Percentiles rank a stretch among this genome's conserved stretches.
Evolutionary conservation across 2,888 invertebrate species (phyloP).

Genomic region (Drosophila bunnanda): DNA sequence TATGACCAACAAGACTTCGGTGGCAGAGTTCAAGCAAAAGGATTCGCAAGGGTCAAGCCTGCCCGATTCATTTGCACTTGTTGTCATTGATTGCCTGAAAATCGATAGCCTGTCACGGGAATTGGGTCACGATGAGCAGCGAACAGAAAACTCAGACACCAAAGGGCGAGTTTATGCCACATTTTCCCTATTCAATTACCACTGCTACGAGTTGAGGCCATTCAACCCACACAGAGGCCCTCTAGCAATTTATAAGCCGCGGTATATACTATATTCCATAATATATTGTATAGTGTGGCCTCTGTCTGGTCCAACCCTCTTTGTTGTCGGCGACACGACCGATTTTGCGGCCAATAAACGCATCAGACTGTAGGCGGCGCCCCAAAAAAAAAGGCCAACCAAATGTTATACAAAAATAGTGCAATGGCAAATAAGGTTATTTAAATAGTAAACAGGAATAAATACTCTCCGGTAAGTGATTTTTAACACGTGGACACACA

Average conservation of each 20-base stretch:
- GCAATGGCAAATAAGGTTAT: background rate
- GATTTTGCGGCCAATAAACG: constrained; percentile 31
- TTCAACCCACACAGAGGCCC: constrained; percentile 27
- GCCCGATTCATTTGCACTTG: constrained; percentile 23
- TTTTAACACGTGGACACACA: no score
- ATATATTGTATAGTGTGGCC: background rate
- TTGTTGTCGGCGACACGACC: constrained; percentile 24
- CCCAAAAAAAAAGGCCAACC: background rate
- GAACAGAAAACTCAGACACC: constrained; percentile 16
- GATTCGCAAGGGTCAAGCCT: constrained; percentile 30
- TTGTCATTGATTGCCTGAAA: constrained; percentile 42
- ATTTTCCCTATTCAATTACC: constrained; percentile 35
- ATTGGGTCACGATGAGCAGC: constrained; percentile 43
- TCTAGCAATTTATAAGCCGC: constrained; percentile 14
- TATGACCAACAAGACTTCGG: constrained; percentile 8
- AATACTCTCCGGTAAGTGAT: no score
- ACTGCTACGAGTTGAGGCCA: constrained; percentile 7
- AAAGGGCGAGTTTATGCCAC: constrained; percentile 22
- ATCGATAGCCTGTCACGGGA: constrained; percentile 35
- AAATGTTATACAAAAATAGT: background rate
- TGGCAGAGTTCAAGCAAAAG: background rate
- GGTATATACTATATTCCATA: constrained; percentile 1
- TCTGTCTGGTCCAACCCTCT: constrained; percentile 13
- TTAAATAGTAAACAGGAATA: background rate
- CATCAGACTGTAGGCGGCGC: constrained; percentile 2